A percentile compares a stretch with the other conserved stretches of the same genome.
These are phyloP conservation scores for Percopsis omiscomaycus DNA, from an alignment of 2,797 vertebrate species.

Conservation along the genomic window DNA sequence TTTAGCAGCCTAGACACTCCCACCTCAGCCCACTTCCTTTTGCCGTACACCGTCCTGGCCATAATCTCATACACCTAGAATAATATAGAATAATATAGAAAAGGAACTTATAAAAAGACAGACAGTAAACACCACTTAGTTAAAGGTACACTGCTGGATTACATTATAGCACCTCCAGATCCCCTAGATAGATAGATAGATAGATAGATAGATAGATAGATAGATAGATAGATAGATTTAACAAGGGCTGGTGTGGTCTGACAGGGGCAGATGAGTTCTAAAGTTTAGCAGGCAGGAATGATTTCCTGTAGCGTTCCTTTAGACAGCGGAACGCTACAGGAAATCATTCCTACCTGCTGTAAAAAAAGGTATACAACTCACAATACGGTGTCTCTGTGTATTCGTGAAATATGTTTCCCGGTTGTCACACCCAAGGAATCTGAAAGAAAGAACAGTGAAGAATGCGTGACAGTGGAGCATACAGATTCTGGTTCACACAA, in stretches of 20 bases:
- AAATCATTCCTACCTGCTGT: too few species aligned
- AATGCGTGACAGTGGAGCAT: not conserved
- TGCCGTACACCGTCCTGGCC: slow-evolving; percentile 74
- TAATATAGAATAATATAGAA: not conserved
- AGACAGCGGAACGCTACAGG: not conserved
- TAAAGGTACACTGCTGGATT: too few species aligned
- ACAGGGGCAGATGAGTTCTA: too few species aligned
- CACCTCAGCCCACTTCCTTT: slow-evolving; percentile 77
- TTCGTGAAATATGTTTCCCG: slow-evolving; percentile 77
- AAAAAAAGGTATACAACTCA: slow-evolving; percentile 58
- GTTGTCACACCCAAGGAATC: slow-evolving; percentile 79
- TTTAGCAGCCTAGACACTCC: slow-evolving; percentile 78
- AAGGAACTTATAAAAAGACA: not conserved
- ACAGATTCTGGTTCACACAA: not conserved
- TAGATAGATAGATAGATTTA: too few species aligned
- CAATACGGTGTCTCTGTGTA: slow-evolving; percentile 78
- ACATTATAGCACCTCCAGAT: too few species aligned
- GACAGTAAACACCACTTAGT: not conserved
- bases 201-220: too few species aligned
- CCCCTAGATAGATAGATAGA: too few species aligned
- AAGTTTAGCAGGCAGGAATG: too few species aligned
- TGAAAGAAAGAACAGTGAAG: slow-evolving; percentile 29
- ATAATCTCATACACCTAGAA: slow-evolving; percentile 82
- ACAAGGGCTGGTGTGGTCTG: too few species aligned
- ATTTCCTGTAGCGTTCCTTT: too few species aligned